phyloP scores from a whole-genome alignment of 2,797 vertebrate species.

The Agapornis canus region DNA sequence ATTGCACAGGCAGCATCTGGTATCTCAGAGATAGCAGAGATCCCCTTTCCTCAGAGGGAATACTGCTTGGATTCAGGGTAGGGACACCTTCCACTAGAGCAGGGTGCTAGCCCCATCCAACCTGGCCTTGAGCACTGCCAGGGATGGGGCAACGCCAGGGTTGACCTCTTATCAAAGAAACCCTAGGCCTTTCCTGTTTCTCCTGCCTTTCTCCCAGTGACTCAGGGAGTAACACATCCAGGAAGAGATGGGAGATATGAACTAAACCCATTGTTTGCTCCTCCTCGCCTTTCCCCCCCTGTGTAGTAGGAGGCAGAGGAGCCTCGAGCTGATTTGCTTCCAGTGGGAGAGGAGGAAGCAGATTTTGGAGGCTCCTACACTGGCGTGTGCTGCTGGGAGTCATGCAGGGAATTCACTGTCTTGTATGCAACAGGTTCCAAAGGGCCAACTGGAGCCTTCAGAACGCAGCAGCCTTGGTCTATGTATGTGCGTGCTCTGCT shows the following conservation, averaged over 20 bases:
- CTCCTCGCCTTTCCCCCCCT: not conserved
- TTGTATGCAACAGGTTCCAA: not conserved
- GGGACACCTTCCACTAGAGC: not conserved
- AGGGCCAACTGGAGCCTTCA: not conserved
- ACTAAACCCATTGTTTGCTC: not conserved
- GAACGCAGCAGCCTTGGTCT: fast-evolving
- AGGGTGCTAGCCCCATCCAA: not conserved
- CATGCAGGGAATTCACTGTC: not conserved
- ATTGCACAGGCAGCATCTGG: not conserved
- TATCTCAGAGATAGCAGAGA: not conserved
- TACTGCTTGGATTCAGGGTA: not conserved
- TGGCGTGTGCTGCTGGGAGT: not conserved
- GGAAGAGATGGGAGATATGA: not conserved
- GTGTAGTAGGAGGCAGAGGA: not conserved
- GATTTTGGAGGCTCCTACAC: not conserved
- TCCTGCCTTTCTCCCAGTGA: not conserved
- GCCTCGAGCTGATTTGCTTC: not conserved
- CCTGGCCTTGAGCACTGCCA: not conserved
- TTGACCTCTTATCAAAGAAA: not conserved
- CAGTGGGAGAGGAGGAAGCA: not conserved
- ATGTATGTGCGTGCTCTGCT: fast-evolving
- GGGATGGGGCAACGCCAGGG: not conserved
- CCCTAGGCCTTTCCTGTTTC: not conserved
- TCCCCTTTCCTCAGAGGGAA: not conserved
- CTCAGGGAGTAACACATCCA: not conserved